Percentiles rank a stretch among this genome's conserved stretches.
These are phyloP conservation scores for Poeciliopsis presidionis DNA, from an alignment of 2,797 vertebrate species.

Conservation along the genomic window DNA sequence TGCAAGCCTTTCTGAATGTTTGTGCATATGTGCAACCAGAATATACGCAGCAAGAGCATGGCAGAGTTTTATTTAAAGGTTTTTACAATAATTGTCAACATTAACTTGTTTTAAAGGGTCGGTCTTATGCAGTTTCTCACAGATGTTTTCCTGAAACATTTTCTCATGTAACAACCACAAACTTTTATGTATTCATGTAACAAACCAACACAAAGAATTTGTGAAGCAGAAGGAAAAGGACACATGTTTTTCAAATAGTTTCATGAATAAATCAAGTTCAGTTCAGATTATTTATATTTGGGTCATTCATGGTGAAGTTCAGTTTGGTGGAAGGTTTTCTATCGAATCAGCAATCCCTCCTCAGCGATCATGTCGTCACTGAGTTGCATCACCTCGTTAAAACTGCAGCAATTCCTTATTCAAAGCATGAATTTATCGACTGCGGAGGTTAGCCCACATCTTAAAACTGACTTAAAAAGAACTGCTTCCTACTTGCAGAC, in stretches of 20 bases:
- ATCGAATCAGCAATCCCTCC: neutral
- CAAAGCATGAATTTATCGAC: neutral
- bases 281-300: neutral
- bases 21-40: neutral
- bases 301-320: neutral
- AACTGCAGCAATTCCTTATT: neutral
- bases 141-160: neutral
- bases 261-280: neutral
- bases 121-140: neutral
- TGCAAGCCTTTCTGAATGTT: neutral
- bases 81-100: neutral
- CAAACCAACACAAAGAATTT: neutral
- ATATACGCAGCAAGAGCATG: neutral
- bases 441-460: neutral
- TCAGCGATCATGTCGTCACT: neutral
- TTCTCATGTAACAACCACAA: neutral
- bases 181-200: neutral
- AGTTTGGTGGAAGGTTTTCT: neutral
- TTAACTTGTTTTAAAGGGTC: slow-evolving; percentile 2
- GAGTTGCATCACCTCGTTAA: neutral
- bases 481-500: too few relatives aligned
- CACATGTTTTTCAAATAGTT: neutral
- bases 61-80: neutral
- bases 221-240: neutral
- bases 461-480: too few relatives aligned